A percentile compares a stretch with the other conserved stretches of the same genome.
Conservation (phyloP, 2,113 vertebrate genomes). For the Hassar affinis region DNA sequence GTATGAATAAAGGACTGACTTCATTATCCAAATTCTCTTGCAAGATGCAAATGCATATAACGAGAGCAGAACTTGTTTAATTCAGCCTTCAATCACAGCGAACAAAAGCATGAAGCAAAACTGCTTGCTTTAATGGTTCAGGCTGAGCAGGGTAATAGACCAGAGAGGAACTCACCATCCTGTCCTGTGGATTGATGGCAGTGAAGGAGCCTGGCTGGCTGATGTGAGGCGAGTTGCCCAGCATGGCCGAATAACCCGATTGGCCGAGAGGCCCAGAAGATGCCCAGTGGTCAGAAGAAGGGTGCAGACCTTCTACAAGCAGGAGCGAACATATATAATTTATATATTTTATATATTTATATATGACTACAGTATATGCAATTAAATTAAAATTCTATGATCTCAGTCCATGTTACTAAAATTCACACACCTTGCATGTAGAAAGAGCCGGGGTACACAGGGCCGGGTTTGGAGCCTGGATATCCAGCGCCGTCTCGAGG, state of each 20-base stretch:
- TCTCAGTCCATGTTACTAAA: neutral
- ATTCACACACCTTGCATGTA: conserved; percentile 86
- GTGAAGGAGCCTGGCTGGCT: conserved; percentile 81
- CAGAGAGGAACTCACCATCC: conserved; percentile 78
- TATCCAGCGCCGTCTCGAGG: conserved; percentile 84
- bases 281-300: conserved; percentile 82
- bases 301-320: conserved; percentile 54
- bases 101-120: conserved; percentile 13
- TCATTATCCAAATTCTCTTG: neutral
- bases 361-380: neutral
- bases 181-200: conserved; percentile 89
- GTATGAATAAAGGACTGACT: neutral
- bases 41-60: neutral
- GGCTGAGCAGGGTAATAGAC: conserved; percentile 14
- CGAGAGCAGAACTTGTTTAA: neutral
- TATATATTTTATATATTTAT: neutral
- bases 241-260: conserved; percentile 85
- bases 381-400: neutral
- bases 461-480: conserved; percentile 80
- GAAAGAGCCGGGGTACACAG: conserved; percentile 88
- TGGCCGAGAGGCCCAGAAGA: conserved; percentile 77
- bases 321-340: neutral
- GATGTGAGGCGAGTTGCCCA: conserved; percentile 85
- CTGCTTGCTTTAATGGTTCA: conserved; percentile 3
- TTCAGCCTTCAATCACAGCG: neutral